These are phyloP conservation scores for Calliopum simillimum DNA, from an alignment of 2,888 invertebrate species.

Conservation along the genomic window DNA sequence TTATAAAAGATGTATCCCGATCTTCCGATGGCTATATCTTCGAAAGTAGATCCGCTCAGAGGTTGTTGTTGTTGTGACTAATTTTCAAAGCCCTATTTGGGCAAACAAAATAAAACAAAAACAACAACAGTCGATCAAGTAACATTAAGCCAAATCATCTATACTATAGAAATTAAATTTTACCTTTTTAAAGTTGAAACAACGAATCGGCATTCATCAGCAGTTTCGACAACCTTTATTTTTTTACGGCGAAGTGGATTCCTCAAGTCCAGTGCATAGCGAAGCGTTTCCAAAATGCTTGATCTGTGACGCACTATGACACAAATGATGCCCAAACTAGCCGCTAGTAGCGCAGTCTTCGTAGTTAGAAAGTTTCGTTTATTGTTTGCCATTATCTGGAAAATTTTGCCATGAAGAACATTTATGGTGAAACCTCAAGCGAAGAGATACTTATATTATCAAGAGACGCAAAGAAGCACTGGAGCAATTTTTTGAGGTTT, in stretches of 20 bases:
- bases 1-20: no score
- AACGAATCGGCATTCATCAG: slow-evolving; percentile 57
- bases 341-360: slow-evolving; percentile 46
- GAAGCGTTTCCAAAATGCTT: slow-evolving; percentile 68
- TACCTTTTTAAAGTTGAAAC: slow-evolving; percentile 61
- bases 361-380: slow-evolving; percentile 23
- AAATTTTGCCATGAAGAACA: background rate
- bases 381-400: slow-evolving; percentile 31
- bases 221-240: slow-evolving; percentile 60
- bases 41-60: no score
- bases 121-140: no score
- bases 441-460: no score
- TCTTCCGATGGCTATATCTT: no score
- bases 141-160: no score
- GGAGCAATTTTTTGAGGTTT: no score
- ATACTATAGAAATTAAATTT: slow-evolving; percentile 17
- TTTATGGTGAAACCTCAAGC: no score
- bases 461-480: no score
- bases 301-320: slow-evolving; percentile 63
- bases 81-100: no score
- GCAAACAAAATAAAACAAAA: no score
- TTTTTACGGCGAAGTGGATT: slow-evolving; percentile 55
- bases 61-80: no score
- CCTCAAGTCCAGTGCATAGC: slow-evolving; percentile 41
- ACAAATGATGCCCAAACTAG: slow-evolving; percentile 60